Evolutionary conservation across 2,888 invertebrate genomes (phyloP).

Genomic region (Monoplex corrugatus): DNA sequence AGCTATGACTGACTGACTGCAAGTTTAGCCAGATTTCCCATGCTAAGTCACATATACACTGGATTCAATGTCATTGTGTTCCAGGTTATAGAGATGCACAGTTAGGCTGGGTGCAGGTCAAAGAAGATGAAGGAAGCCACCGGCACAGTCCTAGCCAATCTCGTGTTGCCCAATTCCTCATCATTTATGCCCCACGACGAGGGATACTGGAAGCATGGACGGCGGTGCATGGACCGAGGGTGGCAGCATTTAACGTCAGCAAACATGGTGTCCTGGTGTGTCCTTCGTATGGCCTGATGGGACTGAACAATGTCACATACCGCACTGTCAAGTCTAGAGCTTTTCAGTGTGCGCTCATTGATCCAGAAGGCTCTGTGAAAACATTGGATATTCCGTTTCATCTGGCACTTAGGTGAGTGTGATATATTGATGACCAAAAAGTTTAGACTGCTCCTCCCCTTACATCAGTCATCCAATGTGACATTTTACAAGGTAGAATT

Average conservation of each 20-base stretch:
- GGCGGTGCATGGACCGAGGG: constrained; percentile 93
- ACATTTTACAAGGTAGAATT: too few species aligned
- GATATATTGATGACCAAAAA: too few species aligned
- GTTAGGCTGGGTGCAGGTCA: constrained; percentile 94
- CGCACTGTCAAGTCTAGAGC: constrained; percentile 71
- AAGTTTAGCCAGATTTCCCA: too few species aligned
- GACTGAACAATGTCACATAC: constrained; percentile 85
- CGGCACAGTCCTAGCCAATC: constrained; percentile 61
- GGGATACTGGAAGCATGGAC: constrained; percentile 96
- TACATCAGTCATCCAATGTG: too few species aligned
- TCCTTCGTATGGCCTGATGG: constrained; percentile 91
- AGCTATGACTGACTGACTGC: too few species aligned
- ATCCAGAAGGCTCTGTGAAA: constrained; percentile 91
- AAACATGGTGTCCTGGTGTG: constrained; percentile 88
- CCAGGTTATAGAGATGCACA: constrained; percentile 95
- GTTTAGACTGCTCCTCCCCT: too few species aligned
- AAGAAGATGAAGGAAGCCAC: constrained; percentile 83
- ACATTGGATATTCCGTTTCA: constrained; percentile 94
- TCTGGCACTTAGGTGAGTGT: constrained; percentile 87
- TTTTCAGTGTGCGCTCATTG: constrained; percentile 88
- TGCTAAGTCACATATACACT: too few species aligned
- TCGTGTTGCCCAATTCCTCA: constrained; percentile 87
- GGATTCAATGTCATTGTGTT: background rate
- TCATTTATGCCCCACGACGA: constrained; percentile 95
- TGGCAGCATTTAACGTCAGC: constrained; percentile 94